Evolutionary conservation across 2,888 invertebrate species (phyloP).

Genomic region (Ctena decussata): DNA sequence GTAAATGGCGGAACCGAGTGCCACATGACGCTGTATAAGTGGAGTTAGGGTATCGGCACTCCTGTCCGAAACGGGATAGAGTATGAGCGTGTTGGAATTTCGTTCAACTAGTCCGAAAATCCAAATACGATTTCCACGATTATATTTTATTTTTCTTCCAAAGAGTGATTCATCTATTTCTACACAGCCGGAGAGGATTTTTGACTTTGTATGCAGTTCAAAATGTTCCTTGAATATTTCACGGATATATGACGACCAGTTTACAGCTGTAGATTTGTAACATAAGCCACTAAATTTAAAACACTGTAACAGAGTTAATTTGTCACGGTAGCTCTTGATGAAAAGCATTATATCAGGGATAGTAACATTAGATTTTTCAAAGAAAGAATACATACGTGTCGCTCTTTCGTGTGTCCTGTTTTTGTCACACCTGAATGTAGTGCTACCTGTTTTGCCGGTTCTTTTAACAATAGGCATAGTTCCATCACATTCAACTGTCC

Average conservation of each 20-base stretch:
- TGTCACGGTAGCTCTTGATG: constrained; percentile 22
- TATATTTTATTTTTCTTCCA: constrained; percentile 27
- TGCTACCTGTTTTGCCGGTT: background rate
- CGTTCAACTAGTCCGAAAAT: constrained; percentile 44
- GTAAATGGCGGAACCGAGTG: constrained; percentile 14
- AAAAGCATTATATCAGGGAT: constrained; percentile 19
- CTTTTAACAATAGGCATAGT: no score
- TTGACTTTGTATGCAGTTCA: background rate
- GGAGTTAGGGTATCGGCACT: constrained; percentile 6
- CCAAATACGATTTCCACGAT: constrained; percentile 50
- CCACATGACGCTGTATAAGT: constrained; percentile 18
- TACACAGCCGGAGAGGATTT: background rate
- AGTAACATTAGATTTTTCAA: background rate
- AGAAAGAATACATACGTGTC: background rate
- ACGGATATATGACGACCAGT: constrained; percentile 18
- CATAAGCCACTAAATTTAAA: constrained; percentile 20
- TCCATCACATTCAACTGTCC: no score
- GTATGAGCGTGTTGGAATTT: constrained; percentile 22
- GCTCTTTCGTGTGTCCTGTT: background rate
- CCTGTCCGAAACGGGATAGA: constrained; percentile 16
- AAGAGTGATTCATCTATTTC: constrained; percentile 23
- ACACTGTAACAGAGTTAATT: constrained; percentile 19
- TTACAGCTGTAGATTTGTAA: constrained; percentile 26
- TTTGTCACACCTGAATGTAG: background rate
- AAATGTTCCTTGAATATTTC: constrained; percentile 10